Percentiles rank a stretch among this genome's conserved stretches.
phyloP scores from a whole-genome alignment of 2,113 vertebrate species.

The Azemiops feae region DNA sequence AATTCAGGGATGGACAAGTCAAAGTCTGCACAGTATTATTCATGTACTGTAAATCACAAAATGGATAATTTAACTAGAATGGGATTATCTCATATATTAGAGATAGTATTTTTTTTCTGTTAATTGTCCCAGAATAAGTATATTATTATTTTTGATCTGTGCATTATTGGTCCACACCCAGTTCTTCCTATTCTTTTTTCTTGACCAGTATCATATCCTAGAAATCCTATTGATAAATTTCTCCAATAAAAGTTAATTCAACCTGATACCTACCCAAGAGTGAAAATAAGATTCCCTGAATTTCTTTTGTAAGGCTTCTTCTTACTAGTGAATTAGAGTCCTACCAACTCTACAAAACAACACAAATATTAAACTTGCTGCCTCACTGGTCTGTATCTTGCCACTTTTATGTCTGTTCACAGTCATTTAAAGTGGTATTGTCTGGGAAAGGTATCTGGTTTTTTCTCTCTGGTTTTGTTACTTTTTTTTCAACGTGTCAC shows the following conservation, averaged over 20 bases:
- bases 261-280: background rate
- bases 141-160: background rate
- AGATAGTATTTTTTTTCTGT: background rate
- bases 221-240: background rate
- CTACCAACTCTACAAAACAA: background rate
- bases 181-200: background rate
- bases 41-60: background rate
- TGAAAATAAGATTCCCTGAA: background rate
- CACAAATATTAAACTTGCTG: background rate
- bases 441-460: background rate
- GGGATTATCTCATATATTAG: background rate
- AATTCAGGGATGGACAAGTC: background rate
- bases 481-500: background rate
- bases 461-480: background rate
- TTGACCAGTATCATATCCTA: background rate
- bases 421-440: background rate
- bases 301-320: background rate
- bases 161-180: background rate
- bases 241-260: background rate
- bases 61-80: background rate
- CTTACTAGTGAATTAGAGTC: background rate
- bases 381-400: background rate
- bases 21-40: background rate
- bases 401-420: background rate
- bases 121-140: background rate